Base-by-base conservation (phyloP, 2,113 vertebrate genomes). In the Hucho hucho region DNA sequence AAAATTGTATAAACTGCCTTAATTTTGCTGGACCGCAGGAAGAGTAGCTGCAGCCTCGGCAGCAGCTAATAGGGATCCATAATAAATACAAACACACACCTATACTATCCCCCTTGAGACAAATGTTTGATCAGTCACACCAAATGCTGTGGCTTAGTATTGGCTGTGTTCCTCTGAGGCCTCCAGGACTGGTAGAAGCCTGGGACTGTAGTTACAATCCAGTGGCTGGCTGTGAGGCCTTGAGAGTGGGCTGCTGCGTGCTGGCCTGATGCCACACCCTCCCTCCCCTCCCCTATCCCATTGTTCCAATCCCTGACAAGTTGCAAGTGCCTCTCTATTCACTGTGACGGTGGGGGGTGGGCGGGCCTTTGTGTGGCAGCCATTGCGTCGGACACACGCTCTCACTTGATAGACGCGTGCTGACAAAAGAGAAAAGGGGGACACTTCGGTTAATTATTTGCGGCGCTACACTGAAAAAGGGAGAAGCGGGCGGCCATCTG, bases 351-450 rank as follows among this genome's bases (percentile, higher is more conserved):
- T 77, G 74, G 89, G 87, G 87, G 87, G 87, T 86, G 80, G 87
- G 84, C 78, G 80, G 87, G 83, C 81, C 87, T 91, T 92, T 90
- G 80, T 93, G 88, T 82, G 78, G 71, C 84, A 37, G 80, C 84
- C 87, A 92, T 94, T 94, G 92, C 93, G 81, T 85, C 69, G 77
- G 90, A 88, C 92, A 92, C 93, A 92, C 91, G 87, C 90, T 90
- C 72, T 77, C 76, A 83, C 92, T 91, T 93, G 89, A 92, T 83
- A 84, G 92, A 91, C 92, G 87, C 92, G 89, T 87, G 87, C 85
- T 88, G 88, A 91, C 90, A 90, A 93, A 92, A 87, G 91, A 86
- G 71, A 85, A 85, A 84, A 77, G 64, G 81, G 49, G 77, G 71
- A 79, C 75, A 86, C 82, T 80, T 59, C 85, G 91, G 89, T 87